Percentiles rank a stretch among this genome's conserved stretches.
Conservation (phyloP, 1,140 invertebrate species). For the Tachypleus tridentatus region DNA sequence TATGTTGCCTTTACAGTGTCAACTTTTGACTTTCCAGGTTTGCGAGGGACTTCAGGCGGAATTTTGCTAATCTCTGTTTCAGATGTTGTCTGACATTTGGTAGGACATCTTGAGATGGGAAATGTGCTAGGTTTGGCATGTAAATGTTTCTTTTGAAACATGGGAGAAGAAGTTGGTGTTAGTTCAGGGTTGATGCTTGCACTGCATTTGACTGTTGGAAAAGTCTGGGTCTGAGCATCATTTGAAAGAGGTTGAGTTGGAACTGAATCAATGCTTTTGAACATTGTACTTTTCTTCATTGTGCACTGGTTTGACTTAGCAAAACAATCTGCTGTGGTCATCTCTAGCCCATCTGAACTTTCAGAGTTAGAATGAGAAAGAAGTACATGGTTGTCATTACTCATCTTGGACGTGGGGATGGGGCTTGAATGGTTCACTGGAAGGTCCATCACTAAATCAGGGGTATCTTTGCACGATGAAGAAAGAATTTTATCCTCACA, state of each 20-base stretch:
- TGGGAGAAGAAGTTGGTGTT: background rate
- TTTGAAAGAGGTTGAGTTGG: slow-evolving; percentile 5
- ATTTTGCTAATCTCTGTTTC: background rate
- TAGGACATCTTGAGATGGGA: background rate
- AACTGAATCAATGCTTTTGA: slow-evolving; percentile 6
- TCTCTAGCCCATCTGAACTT: slow-evolving; percentile 40
- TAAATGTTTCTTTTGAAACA: no score
- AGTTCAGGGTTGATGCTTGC: slow-evolving; percentile 16
- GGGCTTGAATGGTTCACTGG: slow-evolving; percentile 42
- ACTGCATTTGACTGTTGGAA: slow-evolving; percentile 22
- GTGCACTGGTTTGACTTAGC: slow-evolving; percentile 69
- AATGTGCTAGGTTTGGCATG: background rate
- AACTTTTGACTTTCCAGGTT: background rate
- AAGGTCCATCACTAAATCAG: slow-evolving; percentile 79
- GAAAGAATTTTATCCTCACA: background rate
- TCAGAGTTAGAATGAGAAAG: slow-evolving; percentile 33
- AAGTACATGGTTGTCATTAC: slow-evolving; percentile 13
- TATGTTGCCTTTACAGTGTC: background rate
- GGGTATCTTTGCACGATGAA: slow-evolving; percentile 48
- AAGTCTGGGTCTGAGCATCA: slow-evolving; percentile 28
- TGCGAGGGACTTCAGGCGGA: background rate
- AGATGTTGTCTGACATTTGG: no score
- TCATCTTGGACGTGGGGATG: slow-evolving; percentile 12
- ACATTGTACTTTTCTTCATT: slow-evolving; percentile 47
- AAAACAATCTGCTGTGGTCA: slow-evolving; percentile 54